These are phyloP conservation scores for Cephonodes hylas DNA, from an alignment of 2,888 invertebrate species.

Conservation along the genomic window DNA sequence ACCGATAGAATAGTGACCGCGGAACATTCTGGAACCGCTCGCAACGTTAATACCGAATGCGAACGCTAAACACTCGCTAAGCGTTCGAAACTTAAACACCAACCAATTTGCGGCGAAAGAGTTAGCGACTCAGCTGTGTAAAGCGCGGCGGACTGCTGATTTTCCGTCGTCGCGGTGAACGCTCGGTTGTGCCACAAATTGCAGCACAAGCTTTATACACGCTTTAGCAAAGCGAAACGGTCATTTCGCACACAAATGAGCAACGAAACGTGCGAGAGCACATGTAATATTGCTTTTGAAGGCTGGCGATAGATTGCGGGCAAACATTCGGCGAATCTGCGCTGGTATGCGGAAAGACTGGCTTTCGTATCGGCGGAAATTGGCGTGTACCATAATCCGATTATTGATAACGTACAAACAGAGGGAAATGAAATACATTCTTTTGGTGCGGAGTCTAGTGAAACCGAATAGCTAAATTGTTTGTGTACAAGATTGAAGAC, in stretches of 20 bases:
- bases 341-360: no score
- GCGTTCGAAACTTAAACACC: constrained; percentile 18
- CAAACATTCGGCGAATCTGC: background rate
- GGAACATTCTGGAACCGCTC: background rate
- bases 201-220: background rate
- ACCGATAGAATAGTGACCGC: background rate
- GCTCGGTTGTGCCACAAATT: constrained; percentile 3
- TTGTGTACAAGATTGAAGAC: no score
- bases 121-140: constrained; percentile 15
- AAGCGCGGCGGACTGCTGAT: constrained; percentile 16
- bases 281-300: background rate
- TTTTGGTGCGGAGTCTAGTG: no score
- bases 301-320: background rate
- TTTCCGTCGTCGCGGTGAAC: constrained; percentile 13
- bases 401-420: no score
- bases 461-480: no score
- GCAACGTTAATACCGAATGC: background rate
- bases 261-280: background rate
- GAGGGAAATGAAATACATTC: no score
- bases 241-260: background rate
- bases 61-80: constrained; percentile 12
- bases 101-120: constrained; percentile 17
- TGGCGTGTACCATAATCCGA: background rate
- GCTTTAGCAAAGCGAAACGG: background rate
- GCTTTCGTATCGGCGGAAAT: background rate